Conservation (phyloP, 2,888 invertebrate genomes). For the Odontocolon sp. region DNA sequence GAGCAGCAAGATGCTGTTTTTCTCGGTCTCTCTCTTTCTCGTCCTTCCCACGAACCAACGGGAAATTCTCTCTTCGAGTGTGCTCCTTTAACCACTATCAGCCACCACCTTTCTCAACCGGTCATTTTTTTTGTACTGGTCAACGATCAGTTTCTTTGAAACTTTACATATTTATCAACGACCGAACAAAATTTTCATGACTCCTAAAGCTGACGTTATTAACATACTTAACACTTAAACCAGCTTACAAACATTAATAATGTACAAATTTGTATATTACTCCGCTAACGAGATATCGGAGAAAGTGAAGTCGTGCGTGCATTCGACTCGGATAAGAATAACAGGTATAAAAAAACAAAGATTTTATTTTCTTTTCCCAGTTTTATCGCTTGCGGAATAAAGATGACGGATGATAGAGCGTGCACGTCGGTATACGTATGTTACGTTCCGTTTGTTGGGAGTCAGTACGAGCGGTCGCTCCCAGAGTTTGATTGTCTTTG, state of each 20-base stretch:
- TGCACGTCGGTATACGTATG: constrained; percentile 38
- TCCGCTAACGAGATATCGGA: constrained; percentile 11
- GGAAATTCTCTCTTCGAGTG: constrained; percentile 42
- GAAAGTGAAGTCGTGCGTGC: constrained; percentile 6
- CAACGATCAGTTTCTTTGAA: neutral
- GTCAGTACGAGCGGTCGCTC: constrained; percentile 74
- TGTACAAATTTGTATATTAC: neutral
- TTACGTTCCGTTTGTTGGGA: constrained; percentile 74
- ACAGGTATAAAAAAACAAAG: neutral
- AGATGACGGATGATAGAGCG: constrained; percentile 65
- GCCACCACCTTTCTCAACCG: constrained; percentile 39
- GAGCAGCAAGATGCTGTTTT: neutral
- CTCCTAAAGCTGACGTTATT: neutral
- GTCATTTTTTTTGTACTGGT: constrained; percentile 34
- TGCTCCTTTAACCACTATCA: too few relatives aligned
- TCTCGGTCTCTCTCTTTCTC: constrained; percentile 5
- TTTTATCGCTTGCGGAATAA: constrained; percentile 56
- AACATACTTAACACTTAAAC: neutral
- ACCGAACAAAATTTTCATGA: neutral
- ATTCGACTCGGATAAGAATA: neutral
- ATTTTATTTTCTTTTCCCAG: constrained; percentile 23
- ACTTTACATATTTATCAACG: neutral
- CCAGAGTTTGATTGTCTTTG: constrained; percentile 80
- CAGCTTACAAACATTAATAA: neutral
- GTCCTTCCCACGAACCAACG: constrained; percentile 58